Evolutionary conservation across 2,113 vertebrate species (phyloP).

Genomic region (Rhynchomys soricoides): DNA sequence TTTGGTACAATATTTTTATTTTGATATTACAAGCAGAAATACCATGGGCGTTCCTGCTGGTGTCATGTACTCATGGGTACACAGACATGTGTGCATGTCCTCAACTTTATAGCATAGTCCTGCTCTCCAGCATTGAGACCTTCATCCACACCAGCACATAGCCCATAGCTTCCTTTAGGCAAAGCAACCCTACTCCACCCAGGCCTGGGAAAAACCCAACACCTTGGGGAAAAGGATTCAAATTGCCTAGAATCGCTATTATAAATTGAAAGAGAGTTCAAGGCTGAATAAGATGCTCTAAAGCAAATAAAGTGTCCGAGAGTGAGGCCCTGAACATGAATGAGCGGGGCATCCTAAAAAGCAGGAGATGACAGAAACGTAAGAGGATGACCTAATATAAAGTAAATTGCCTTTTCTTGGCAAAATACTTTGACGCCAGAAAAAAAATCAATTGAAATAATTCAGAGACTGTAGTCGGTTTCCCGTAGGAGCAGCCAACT

Average conservation of each 20-base stretch:
- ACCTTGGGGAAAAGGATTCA: background rate
- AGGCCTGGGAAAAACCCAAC: conserved; percentile 10
- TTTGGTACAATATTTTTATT: background rate
- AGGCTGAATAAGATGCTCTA: conserved; percentile 21
- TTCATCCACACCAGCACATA: background rate
- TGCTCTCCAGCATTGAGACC: background rate
- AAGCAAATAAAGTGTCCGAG: conserved; percentile 53
- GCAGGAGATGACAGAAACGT: conserved; percentile 64
- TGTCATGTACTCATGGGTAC: background rate
- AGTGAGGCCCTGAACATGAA: conserved; percentile 20
- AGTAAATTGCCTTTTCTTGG: conserved; percentile 74
- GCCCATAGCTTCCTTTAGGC: background rate
- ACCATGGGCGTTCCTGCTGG: background rate
- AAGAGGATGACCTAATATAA: conserved; percentile 68
- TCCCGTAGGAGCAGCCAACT: conserved; percentile 68
- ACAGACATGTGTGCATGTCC: accelerated
- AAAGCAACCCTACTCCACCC: background rate
- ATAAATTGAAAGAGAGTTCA: conserved; percentile 52
- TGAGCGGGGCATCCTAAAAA: conserved; percentile 35
- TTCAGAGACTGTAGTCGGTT: conserved; percentile 51
- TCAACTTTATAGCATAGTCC: background rate
- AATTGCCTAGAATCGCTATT: conserved; percentile 24
- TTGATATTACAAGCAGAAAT: background rate
- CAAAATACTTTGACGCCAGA: conserved; percentile 71
- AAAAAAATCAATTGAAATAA: conserved; percentile 77